Conservation (phyloP, 2,113 vertebrate species). For the Struthidea cinerea region DNA sequence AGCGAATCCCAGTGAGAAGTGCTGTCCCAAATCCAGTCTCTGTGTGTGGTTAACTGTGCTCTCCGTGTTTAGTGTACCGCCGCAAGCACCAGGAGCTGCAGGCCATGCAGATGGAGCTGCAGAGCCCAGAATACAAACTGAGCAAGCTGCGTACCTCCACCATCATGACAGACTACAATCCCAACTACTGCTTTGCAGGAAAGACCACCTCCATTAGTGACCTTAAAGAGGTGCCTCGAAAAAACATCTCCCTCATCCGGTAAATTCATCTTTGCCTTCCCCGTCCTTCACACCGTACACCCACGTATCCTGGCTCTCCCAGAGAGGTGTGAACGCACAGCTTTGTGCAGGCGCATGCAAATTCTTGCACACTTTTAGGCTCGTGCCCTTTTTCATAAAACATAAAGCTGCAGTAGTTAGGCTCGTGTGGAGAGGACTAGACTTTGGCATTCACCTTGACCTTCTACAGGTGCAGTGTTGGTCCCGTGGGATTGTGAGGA, state of each 20-base stretch:
- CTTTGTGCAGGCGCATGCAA: neutral
- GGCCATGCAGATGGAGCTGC: slow-evolving; percentile 96
- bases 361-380: neutral
- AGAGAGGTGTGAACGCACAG: neutral
- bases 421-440: neutral
- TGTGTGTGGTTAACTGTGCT: neutral
- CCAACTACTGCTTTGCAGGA: slow-evolving; percentile 98
- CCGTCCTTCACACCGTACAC: neutral
- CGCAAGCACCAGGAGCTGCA: slow-evolving; percentile 97
- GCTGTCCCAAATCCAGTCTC: neutral
- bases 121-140: slow-evolving; percentile 97
- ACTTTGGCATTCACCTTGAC: neutral
- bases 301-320: neutral
- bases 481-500: neutral
- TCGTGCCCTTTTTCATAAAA: neutral
- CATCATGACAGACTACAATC: slow-evolving; percentile 99
- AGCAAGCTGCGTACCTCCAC: slow-evolving; percentile 96
- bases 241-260: slow-evolving; percentile 95
- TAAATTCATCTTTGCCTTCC: slow-evolving; percentile 59
- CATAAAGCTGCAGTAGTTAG: neutral
- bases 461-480: neutral
- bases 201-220: slow-evolving; percentile 95
- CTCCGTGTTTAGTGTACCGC: slow-evolving; percentile 83
- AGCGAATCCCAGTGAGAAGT: neutral
- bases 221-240: slow-evolving; percentile 94